Percentiles rank a stretch among this genome's conserved stretches.
phyloP scores from a whole-genome alignment of 1,140 invertebrate genomes.

The Pachyrhynchus sulphureomaculatus region DNA sequence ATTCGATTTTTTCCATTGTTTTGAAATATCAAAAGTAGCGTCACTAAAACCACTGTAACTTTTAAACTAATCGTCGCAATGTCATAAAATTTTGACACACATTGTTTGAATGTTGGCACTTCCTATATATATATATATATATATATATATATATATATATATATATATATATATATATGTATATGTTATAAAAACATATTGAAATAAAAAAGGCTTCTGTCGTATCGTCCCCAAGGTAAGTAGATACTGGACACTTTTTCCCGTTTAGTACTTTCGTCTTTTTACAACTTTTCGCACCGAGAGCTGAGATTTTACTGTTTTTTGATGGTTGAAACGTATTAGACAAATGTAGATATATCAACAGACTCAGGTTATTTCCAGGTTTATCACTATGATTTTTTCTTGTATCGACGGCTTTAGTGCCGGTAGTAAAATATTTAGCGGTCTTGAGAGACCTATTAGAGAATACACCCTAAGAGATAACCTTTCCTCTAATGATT shows the following conservation, averaged over 20 bases:
- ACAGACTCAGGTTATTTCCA: conserved; percentile 14
- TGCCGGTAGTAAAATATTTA: conserved; percentile 16
- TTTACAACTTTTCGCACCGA: conserved; percentile 31
- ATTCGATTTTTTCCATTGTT: too few relatives aligned
- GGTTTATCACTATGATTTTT: conserved; percentile 35
- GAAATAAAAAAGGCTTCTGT: not conserved
- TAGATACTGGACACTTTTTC: conserved; percentile 30
- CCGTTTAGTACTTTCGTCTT: conserved; percentile 27
- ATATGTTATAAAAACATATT: too few relatives aligned
- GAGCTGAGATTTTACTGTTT: conserved; percentile 28
- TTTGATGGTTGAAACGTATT: conserved; percentile 34
- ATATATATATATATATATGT: too few relatives aligned
- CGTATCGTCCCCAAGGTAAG: conserved; percentile 8
- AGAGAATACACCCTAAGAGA: too few relatives aligned
- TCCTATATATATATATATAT: too few relatives aligned
- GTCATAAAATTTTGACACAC: too few relatives aligned
- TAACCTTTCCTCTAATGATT: too few relatives aligned
- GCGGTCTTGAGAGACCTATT: not conserved
- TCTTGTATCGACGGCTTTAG: conserved; percentile 32
- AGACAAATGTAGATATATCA: conserved; percentile 33
- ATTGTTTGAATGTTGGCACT: too few relatives aligned
- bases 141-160: too few relatives aligned
- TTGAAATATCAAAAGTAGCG: too few relatives aligned
- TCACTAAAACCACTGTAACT: too few relatives aligned
- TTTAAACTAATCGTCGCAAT: too few relatives aligned